These are phyloP conservation scores for Trichosurus vulpecula DNA, from an alignment of 2,797 vertebrate species.

Conservation along the genomic window DNA sequence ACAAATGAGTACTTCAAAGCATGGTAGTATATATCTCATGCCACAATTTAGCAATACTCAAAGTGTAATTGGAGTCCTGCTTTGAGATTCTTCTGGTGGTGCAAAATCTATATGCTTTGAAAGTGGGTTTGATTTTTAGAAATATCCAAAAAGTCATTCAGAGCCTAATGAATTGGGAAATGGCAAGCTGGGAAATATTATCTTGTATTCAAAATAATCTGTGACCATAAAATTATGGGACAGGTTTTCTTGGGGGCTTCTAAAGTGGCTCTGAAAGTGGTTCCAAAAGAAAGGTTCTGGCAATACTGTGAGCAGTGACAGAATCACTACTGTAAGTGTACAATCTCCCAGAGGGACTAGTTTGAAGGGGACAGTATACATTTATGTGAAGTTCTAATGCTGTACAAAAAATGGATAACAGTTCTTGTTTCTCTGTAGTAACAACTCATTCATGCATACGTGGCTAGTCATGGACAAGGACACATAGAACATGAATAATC, in stretches of 20 bases:
- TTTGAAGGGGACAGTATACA: neutral
- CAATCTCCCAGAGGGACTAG: neutral
- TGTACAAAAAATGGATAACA: neutral
- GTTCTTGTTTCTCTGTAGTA: neutral
- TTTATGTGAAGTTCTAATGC: neutral
- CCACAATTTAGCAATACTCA: neutral
- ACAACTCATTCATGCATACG: neutral
- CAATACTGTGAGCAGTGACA: neutral
- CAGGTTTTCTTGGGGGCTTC: neutral
- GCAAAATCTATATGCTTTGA: slow-evolving; percentile 24
- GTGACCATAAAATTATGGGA: neutral
- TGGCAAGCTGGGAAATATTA: neutral
- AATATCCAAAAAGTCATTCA: neutral
- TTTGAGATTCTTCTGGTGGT: slow-evolving; percentile 30
- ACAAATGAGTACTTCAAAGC: neutral
- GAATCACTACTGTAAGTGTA: neutral
- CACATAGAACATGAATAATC: neutral
- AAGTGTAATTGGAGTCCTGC: slow-evolving; percentile 7
- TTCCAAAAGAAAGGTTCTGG: neutral
- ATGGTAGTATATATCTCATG: neutral
- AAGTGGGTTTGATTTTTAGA: neutral
- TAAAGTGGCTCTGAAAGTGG: neutral
- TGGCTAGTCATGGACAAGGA: neutral
- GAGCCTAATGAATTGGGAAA: neutral
- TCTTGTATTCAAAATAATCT: neutral